Evolutionary conservation across 2,797 vertebrate genomes (phyloP), one percentile per base, ranked within the genome.

Genomic region (Dendrocincla fuliginosa): DNA sequence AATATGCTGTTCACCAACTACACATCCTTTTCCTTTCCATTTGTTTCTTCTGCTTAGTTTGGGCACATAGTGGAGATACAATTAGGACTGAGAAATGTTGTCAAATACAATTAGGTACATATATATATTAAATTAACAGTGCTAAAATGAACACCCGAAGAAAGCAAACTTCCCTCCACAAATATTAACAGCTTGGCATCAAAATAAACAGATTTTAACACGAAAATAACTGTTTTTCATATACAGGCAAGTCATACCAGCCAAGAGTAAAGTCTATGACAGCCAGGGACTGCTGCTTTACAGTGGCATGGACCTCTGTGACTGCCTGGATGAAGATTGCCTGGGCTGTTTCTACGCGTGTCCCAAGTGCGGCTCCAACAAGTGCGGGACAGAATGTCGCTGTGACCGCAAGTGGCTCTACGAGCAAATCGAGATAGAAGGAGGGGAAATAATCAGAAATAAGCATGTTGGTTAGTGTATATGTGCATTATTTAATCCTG

Each of bases 351-450:
- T 99, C 98, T 99, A 99, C n/a, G 98, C 99, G 2, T 99, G 99
- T 86, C 98, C 98, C 3, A 98, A 98, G 42, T 99, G 99, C 4
- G 89, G 98, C 52, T 99, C 99, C 2, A 98, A 98, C 96, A 99
- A 99, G 84, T 99, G 99, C 3, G 99, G 99, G 14, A 98, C 98
- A 0, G 99, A 99, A 55, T 99, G 99, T 78, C 99, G 99, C 95
- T 99, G 99, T 13, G 99, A 99, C 97, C 98, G 99, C 96, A 99
- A 99, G 97, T 99, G 99, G 99, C 97, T 99, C 0, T 99, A 99
- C 41, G 99, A 99, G 93, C 99, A 99, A 95, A 99, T 99, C 76
- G 99, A 99, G 93, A 99, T 99, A 28, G 99, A 99, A 96, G 99
- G 99, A 5, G 99, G 99, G 6, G 99, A 99, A 94, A 98, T 99